Base-by-base conservation (phyloP, 2,113 vertebrate genomes). In the Pseudolaguvia tuberculata region DNA sequence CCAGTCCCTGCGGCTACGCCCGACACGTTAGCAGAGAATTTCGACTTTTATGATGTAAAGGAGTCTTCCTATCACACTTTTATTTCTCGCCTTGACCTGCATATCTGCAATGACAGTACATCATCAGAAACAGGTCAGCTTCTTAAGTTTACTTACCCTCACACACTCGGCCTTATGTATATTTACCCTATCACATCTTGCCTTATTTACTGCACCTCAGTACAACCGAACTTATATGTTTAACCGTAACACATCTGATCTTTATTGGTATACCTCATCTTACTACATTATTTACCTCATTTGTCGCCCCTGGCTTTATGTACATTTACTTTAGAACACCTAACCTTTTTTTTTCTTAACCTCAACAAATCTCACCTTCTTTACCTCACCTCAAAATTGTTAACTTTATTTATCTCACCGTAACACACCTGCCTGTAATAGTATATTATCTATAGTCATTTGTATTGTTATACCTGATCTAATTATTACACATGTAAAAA, bases 31-130 rank as follows among this genome's bases (percentile, higher is more conserved):
- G 93, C 94, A 79, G 93, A 98, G 71, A 94, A 94, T 84, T 99
- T 99, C 29, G 96, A 99, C 62, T 92, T 89, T 25, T 93, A 93
- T 18, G 94, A 99, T 56, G 94, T 99, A 81, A 99, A 96, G 61
- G 97, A 99, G 78, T 94, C 95, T 0, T 99, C 97, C 0, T 99
- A 98, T 85, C 97, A 99, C 87, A 93, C 94, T n/a, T 92, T 95
- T 76, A 95, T 98, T 85, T 98, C 96, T 11, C 95, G 93, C 73
- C 85, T 99, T 84, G 97, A 99, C 82, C 89, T 99, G 85, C 97
- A 99, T 75, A 88, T 99, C 83, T 99, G 97, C 51, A 96, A 96
- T 4, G 97, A 99, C 85, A 95, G 93, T 80, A 92, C 92, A 61
- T 73, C 91, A n/a, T 65, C 82, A 56, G 92, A 95, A 79, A 76